A percentile compares a stretch with the other conserved stretches of the same genome.
These are phyloP conservation scores for Hydraecia micacea DNA, from an alignment of 2,888 invertebrate species.

Conservation along the genomic window DNA sequence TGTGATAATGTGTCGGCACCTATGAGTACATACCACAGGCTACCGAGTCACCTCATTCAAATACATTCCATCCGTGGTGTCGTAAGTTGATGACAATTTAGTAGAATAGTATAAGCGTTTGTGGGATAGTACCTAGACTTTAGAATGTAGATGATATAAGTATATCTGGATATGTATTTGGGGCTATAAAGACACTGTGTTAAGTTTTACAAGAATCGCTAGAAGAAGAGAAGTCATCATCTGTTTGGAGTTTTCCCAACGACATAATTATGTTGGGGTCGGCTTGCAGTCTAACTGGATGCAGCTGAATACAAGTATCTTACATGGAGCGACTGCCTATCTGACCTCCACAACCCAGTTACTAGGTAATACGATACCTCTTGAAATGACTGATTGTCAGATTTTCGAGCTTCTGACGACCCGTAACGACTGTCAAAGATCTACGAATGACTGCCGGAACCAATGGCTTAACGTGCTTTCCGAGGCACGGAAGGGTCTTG, in stretches of 20 bases:
- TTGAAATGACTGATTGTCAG: no score
- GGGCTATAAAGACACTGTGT: neutral
- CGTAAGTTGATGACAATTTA: neutral
- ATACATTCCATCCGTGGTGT: neutral
- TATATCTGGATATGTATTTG: no score
- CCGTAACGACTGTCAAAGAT: neutral
- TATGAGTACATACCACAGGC: neutral
- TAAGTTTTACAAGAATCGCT: neutral
- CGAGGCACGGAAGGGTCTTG: no score
- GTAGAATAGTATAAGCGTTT: neutral
- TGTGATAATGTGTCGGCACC: conserved; percentile 14
- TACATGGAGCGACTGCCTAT: no score
- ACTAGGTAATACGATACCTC: no score
- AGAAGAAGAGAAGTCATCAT: neutral
- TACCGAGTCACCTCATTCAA: conserved; percentile 1
- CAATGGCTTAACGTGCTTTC: no score
- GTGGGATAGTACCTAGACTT: neutral
- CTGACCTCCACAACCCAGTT: no score
- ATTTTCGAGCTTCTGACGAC: no score
- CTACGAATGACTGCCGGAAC: neutral
- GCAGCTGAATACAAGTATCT: neutral
- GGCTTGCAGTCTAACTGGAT: neutral
- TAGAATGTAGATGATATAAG: neutral
- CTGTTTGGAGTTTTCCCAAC: neutral
- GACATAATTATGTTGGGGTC: neutral